phyloP scores from a whole-genome alignment of 2,113 vertebrate genomes.

The Gracilinanus agilis region DNA sequence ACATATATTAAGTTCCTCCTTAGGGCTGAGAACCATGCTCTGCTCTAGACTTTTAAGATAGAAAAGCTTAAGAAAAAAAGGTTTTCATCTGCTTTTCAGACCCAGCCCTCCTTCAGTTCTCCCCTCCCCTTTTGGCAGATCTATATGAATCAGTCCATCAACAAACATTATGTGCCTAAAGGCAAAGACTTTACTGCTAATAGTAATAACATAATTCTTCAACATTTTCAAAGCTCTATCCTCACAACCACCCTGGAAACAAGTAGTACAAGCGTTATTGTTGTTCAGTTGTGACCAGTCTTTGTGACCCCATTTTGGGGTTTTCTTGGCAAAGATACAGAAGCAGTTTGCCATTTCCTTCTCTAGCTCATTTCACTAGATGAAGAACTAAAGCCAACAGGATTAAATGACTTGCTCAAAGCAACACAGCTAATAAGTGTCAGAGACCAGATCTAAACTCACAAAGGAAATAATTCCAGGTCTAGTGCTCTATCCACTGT shows the following conservation, averaged over 20 bases:
- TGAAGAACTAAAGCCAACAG: too few species aligned
- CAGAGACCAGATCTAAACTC: too few species aligned
- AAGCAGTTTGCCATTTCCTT: too few species aligned
- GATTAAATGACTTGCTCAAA: too few species aligned
- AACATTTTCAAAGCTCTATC: not conserved
- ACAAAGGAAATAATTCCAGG: too few species aligned
- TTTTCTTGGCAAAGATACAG: too few species aligned
- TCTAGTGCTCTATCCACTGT: too few species aligned
- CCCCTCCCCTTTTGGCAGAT: not conserved
- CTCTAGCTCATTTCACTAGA: too few species aligned
- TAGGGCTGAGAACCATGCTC: not conserved
- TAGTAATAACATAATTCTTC: not conserved
- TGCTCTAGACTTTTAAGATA: not conserved
- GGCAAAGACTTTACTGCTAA: not conserved
- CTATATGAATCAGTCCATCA: not conserved
- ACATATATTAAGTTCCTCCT: not conserved
- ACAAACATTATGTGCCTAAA: not conserved
- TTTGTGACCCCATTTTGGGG: too few species aligned
- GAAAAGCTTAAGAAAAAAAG: not conserved
- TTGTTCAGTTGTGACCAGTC: not conserved
- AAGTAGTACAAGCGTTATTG: not conserved
- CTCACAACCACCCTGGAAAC: not conserved
- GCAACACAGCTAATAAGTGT: too few species aligned
- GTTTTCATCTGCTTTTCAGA: not conserved
- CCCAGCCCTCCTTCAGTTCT: not conserved